These are phyloP conservation scores for Xenus cinereus DNA, from an alignment of 2,113 vertebrate genomes.

Conservation along the genomic window DNA sequence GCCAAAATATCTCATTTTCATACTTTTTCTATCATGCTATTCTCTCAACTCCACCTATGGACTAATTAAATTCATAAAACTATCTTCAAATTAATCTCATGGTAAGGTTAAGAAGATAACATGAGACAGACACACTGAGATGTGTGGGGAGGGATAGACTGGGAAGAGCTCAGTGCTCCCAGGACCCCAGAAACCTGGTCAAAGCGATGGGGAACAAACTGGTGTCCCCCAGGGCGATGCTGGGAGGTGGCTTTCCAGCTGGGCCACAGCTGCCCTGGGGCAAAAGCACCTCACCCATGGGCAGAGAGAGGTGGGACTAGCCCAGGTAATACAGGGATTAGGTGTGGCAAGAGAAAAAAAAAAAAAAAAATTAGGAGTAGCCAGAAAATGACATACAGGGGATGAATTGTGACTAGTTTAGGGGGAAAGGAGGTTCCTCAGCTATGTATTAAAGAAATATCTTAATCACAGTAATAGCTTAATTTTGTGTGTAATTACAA, in stretches of 20 bases:
- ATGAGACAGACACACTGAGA: background rate
- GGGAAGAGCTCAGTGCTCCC: background rate
- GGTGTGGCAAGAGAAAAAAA: background rate
- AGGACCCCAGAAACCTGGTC: background rate
- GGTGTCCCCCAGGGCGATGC: background rate
- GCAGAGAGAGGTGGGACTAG: background rate
- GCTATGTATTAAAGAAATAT: constrained; percentile 20
- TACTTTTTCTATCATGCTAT: background rate
- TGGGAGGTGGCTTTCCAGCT: background rate
- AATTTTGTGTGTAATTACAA: constrained; percentile 62
- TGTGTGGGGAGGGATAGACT: fast-evolving
- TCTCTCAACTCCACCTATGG: background rate
- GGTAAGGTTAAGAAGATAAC: background rate
- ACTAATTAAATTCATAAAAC: background rate
- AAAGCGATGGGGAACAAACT: background rate
- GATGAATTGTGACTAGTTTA: background rate
- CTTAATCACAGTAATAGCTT: constrained; percentile 51
- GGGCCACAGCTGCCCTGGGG: background rate
- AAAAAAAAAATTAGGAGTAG: background rate
- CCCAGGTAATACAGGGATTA: background rate
- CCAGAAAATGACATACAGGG: constrained; percentile 1
- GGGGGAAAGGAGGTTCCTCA: background rate
- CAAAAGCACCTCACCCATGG: background rate
- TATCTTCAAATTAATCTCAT: background rate
- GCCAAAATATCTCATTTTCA: background rate